Evolutionary conservation across 2,797 vertebrate species (phyloP).

Genomic region (Alca torda): DNA sequence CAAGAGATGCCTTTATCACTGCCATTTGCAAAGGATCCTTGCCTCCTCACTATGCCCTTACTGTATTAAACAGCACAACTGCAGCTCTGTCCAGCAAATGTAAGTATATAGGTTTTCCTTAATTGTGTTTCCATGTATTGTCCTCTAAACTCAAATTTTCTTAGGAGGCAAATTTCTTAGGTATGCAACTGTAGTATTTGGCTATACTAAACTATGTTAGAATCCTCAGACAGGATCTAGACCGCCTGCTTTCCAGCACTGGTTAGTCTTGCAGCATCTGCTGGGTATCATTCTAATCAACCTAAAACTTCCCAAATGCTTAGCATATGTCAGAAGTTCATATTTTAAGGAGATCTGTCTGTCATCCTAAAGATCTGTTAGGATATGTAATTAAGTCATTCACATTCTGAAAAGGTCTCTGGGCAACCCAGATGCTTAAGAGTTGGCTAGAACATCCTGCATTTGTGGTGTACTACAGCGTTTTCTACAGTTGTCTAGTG

Average conservation of each 20-base stretch:
- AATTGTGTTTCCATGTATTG: neutral
- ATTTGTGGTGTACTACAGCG: neutral
- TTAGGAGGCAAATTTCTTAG: neutral
- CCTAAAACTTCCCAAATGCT: neutral
- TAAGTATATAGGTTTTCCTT: slow-evolving; percentile 64
- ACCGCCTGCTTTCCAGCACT: neutral
- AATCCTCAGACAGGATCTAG: neutral
- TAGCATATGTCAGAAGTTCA: neutral
- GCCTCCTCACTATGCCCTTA: slow-evolving; percentile 95
- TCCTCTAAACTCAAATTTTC: neutral
- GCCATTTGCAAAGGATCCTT: slow-evolving; percentile 98
- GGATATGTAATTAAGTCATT: neutral
- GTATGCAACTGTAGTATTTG: neutral
- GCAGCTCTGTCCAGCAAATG: slow-evolving; percentile 89
- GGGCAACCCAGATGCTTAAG: neutral
- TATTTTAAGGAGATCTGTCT: neutral
- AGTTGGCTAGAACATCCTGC: neutral
- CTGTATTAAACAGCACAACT: slow-evolving; percentile 88
- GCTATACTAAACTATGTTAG: neutral
- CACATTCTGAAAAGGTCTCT: neutral
- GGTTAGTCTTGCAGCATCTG: neutral
- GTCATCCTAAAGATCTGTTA: neutral
- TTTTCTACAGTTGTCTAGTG: neutral
- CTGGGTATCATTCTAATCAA: neutral
- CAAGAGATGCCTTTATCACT: slow-evolving; percentile 97